phyloP scores from a whole-genome alignment of 2,113 vertebrate genomes.

The Melospiza melodia region DNA sequence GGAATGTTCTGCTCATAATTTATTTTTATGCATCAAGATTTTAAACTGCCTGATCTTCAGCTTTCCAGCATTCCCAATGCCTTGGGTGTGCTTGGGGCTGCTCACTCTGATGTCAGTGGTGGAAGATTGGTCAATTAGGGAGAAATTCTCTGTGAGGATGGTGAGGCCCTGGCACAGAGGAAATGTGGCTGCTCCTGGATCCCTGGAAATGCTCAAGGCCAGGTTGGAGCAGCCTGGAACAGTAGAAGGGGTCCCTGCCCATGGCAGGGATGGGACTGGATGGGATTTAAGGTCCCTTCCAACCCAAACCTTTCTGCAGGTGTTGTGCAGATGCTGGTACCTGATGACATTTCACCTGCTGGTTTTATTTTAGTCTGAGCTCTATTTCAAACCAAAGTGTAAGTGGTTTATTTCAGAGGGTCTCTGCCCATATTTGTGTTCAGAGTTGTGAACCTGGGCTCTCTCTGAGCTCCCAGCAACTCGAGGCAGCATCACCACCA shows the following conservation, averaged over 20 bases:
- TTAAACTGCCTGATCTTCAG: background rate
- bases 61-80: background rate
- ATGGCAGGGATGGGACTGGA: background rate
- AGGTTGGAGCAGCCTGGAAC: background rate
- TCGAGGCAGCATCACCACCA: background rate
- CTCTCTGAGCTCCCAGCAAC: too few relatives aligned
- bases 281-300: fast-evolving
- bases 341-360: background rate
- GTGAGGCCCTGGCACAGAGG: background rate
- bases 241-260: background rate
- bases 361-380: background rate
- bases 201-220: background rate
- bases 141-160: background rate
- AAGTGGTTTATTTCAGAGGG: background rate
- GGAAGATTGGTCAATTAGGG: background rate
- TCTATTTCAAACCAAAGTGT: background rate
- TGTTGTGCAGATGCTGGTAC: background rate
- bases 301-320: background rate
- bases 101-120: fast-evolving
- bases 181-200: background rate
- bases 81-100: background rate
- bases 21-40: background rate
- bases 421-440: background rate
- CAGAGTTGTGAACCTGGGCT: background rate
- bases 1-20: background rate